phyloP scores from a whole-genome alignment of 2,113 vertebrate genomes.

The Orthonyx spaldingii region DNA sequence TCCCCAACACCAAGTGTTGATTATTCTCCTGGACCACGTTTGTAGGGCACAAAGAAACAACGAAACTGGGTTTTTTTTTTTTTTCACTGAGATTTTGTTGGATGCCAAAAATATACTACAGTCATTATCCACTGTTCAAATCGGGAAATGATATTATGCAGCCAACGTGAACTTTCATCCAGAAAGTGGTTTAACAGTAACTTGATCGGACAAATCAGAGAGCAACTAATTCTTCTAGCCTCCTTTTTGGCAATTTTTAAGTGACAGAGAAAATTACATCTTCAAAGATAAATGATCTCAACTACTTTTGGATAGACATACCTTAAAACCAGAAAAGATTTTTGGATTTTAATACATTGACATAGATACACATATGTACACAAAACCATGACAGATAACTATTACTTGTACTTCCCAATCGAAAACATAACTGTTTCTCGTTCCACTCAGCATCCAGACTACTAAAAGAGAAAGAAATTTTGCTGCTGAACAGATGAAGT shows the following conservation, averaged over 20 bases:
- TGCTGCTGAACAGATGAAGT: fast-evolving
- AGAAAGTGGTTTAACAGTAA: not conserved
- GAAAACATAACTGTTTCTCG: fast-evolving
- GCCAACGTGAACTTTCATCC: not conserved
- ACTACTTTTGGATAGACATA: fast-evolving
- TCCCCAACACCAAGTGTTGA: not conserved
- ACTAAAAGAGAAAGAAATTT: fast-evolving
- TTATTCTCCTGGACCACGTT: not conserved
- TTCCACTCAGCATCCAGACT: not conserved
- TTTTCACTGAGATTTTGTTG: not conserved
- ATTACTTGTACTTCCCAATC: not conserved
- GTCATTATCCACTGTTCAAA: not conserved
- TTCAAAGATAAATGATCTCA: fast-evolving
- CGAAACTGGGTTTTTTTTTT: fast-evolving
- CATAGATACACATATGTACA: fast-evolving
- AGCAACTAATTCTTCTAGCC: not conserved
- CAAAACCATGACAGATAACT: fast-evolving
- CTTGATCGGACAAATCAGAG: not conserved
- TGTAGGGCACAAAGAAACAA: not conserved
- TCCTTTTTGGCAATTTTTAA: not conserved
- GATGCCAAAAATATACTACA: not conserved
- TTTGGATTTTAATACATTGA: not conserved
- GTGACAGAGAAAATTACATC: fast-evolving
- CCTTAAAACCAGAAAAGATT: fast-evolving
- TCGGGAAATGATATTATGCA: fast-evolving